Evolutionary conservation across 2,888 invertebrate genomes (phyloP), one percentile per base, ranked within the genome.

Genomic region (Leucophenga maculata): DNA sequence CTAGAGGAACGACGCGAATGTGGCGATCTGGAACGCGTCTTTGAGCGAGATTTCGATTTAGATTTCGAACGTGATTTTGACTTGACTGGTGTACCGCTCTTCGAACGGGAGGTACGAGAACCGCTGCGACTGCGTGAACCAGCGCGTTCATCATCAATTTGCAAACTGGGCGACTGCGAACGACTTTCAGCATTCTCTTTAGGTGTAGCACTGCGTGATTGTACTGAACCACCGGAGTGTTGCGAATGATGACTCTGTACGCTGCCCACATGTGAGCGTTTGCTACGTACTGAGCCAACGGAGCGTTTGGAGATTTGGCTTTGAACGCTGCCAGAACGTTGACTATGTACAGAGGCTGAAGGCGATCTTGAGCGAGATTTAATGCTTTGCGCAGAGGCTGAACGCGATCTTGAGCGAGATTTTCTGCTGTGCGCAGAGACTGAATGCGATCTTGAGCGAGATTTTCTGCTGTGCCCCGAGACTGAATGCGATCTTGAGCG

Each of bases 111-210:
- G 31, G 81, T 75, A 3, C 72, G 77, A 71, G 77, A 78, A 26
- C 76, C 76, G 20, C 85, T 85, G 1, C 77, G 79, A 20, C 81
- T 83, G 76, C 88, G 87, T 3, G 88, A 88, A 60, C 83, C 82
- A 26, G 88, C 90, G 26, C 86, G 82, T 46, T 88, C 88, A 66
- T 88, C 88, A 77, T 90, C 90, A 67, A 90, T 90, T 87, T 90
- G 88, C 52, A 91, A 85, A 77, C 89, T 89, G 0, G 90, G 90
- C 16, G 90, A 90, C 31, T 90, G 90, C 0, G 87, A 89, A 8
- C 91, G 91, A 20, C 89, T 90, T 0, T 91, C 88, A 82, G 69
- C 89, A 69, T 67, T 69, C 2, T 67, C 60, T 11, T 69, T 68
- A 39, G 69, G 64, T 16, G 62, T 54, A 13, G 26, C 39, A 32